Evolutionary conservation across 2,113 vertebrate genomes (phyloP), one percentile per base, ranked within the genome.

Genomic region (Felis chaus): DNA sequence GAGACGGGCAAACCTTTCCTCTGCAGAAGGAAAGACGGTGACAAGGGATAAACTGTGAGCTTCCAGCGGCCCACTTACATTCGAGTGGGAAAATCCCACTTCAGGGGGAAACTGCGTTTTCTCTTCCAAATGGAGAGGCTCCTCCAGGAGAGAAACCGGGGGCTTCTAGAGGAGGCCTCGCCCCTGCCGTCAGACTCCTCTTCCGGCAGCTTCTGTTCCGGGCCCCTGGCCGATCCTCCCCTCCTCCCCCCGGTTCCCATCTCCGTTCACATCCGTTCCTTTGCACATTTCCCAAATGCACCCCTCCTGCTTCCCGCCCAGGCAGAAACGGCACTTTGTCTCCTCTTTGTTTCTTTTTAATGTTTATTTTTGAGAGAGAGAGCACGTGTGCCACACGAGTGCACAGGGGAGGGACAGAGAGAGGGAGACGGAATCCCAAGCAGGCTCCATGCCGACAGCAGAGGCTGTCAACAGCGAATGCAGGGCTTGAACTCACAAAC

Each of bases 11-110:
- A 18, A 23, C 68, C 3, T 14, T 27, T 31, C 69, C 41, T 33
- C 14, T 0, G 36, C 5, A 14, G 65, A 0, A 73, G 53, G 21
- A 50, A 73, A 5, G 55, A 18, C 18, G 57, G 55, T 5, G 33
- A 1, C 1, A 5, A n/a, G 33, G 19, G 16, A 16, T 7, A 13
- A 12, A 6, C 1, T 0, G n/a, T 7, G 3, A 12, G 29, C 25
- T 21, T 13, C 68, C 48, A 7, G 69, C 5, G 21, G 69, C 69
- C 90, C 66, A 1, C 16, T 27, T 3, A 19, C 2, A 2, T 61
- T n/a, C 3, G 25, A n/a, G 65, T 1, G 50, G 21, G 2, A 15
- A 74, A 88, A 66, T 4, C 16, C 74, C 18, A 5, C 33, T 27
- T 15, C 0, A 33, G 31, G 25, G 36, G 36, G 3, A 45, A 73